Evolutionary conservation across 1,140 invertebrate species (phyloP).

Genomic region (Brachionus plicatilis): DNA sequence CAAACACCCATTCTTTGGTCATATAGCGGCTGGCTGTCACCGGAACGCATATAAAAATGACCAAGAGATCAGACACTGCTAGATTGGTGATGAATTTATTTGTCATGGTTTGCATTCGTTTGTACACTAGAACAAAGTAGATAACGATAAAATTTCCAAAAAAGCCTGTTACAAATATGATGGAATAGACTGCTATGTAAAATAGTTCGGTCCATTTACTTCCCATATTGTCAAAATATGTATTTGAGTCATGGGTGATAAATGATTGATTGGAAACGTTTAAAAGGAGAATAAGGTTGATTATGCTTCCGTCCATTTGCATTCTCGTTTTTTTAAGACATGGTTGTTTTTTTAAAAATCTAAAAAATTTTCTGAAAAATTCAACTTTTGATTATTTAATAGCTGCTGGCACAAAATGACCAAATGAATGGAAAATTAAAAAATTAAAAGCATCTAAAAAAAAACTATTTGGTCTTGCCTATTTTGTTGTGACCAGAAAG

Average conservation of each 20-base stretch:
- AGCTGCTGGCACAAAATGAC: too few relatives aligned
- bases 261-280: neutral
- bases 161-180: conserved; percentile 22
- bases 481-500: too few relatives aligned
- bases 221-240: neutral
- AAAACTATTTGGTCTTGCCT: too few relatives aligned
- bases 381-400: too few relatives aligned
- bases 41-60: conserved; percentile 35
- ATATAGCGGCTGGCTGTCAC: neutral
- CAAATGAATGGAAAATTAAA: too few relatives aligned
- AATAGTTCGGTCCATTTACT: neutral
- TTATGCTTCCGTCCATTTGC: neutral
- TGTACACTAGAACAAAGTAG: conserved; percentile 10
- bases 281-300: neutral
- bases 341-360: neutral
- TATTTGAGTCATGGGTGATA: neutral
- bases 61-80: conserved; percentile 35
- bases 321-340: neutral
- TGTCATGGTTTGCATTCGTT: conserved; percentile 30
- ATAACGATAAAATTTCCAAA: conserved; percentile 33
- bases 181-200: neutral
- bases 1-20: conserved; percentile 32
- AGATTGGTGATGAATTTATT: conserved; percentile 39
- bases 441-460: too few relatives aligned
- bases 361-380: neutral